phyloP scores from a whole-genome alignment of 2,888 invertebrate genomes.

The Malthinus flaveolus region DNA sequence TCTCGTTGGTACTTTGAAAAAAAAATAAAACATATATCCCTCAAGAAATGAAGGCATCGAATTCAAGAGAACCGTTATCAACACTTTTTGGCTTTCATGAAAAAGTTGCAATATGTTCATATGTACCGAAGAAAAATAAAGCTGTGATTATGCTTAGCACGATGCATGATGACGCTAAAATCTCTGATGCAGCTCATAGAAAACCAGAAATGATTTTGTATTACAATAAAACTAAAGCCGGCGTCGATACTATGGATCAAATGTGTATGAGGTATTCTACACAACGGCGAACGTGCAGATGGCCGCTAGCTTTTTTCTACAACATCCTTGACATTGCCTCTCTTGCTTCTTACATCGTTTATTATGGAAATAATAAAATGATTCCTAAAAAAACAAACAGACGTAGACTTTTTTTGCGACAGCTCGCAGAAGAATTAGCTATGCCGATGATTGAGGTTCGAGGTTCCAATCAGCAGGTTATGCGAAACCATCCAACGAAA shows the following conservation, averaged over 20 bases:
- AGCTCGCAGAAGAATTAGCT: constrained; percentile 14
- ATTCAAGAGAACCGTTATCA: constrained; percentile 10
- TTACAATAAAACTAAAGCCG: constrained; percentile 34
- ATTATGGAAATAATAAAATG: constrained; percentile 34
- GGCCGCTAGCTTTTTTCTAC: constrained; percentile 29
- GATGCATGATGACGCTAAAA: constrained; percentile 26
- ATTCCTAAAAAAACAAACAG: constrained; percentile 27
- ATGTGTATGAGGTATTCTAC: constrained; percentile 26
- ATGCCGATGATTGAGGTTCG: constrained; percentile 15
- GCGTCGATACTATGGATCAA: constrained; percentile 34
- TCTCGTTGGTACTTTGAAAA: constrained; percentile 14
- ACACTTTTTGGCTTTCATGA: constrained; percentile 30
- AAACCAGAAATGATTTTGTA: constrained; percentile 34
- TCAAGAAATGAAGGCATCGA: constrained; percentile 24
- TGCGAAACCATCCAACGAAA: background rate
- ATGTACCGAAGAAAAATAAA: constrained; percentile 27
- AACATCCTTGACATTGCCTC: constrained; percentile 27
- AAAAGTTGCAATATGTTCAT: constrained; percentile 34
- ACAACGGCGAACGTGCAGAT: constrained; percentile 10
- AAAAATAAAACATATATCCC: constrained; percentile 10
- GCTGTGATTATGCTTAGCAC: constrained; percentile 32
- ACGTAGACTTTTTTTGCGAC: constrained; percentile 17
- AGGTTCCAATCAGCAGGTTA: background rate
- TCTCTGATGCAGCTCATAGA: constrained; percentile 14
- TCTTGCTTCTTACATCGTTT: constrained; percentile 26